Percentiles rank a stretch among this genome's conserved stretches.
Evolutionary conservation across 2,888 invertebrate species (phyloP).

Genomic region (Oeneis ivallda): DNA sequence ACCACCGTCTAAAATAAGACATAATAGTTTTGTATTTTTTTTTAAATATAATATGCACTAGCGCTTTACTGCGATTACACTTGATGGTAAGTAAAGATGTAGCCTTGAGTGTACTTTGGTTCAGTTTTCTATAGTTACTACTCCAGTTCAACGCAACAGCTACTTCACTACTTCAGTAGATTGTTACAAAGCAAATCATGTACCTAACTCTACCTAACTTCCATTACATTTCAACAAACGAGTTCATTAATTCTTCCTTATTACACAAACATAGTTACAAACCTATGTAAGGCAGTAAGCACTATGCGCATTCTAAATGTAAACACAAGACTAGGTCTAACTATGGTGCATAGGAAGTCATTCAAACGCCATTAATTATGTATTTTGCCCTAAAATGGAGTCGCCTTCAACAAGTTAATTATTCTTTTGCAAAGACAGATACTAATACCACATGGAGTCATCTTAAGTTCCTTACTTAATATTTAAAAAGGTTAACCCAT

Average conservation of each 20-base stretch:
- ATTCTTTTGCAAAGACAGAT: background rate
- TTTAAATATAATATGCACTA: no score
- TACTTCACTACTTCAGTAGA: background rate
- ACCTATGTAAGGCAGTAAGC: conserved; percentile 27
- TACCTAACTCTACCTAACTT: background rate
- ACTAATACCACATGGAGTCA: background rate
- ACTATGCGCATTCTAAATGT: conserved; percentile 16
- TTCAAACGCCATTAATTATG: conserved; percentile 14
- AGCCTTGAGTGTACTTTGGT: no score
- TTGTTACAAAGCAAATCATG: background rate
- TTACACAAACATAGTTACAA: conserved; percentile 23
- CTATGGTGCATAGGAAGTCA: conserved; percentile 26
- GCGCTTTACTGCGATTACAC: no score
- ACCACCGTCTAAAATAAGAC: no score
- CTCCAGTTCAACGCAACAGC: background rate
- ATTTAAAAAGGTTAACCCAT: background rate
- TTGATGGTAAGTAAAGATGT: no score
- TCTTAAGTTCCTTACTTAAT: background rate
- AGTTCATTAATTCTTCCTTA: conserved; percentile 28
- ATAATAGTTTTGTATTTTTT: no score
- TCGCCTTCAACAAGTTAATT: background rate
- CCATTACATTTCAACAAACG: conserved; percentile 24
- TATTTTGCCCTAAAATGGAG: conserved; percentile 9
- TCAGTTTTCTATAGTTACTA: background rate
- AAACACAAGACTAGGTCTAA: conserved; percentile 19